Evolutionary conservation across 2,888 invertebrate species (phyloP).

Genomic region (Metellina segmentata): DNA sequence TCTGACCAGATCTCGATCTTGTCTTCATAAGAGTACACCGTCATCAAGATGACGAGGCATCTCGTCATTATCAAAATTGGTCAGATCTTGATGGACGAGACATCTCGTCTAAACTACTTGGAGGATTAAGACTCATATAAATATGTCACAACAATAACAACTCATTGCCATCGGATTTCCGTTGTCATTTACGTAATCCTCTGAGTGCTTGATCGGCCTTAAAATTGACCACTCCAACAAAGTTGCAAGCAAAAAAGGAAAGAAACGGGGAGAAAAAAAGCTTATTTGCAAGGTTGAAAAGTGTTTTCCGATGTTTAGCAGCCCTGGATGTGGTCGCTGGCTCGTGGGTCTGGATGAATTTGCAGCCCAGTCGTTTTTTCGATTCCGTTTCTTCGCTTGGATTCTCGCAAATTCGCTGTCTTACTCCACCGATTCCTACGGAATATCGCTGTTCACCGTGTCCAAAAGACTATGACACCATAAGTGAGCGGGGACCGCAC

Average conservation of each 20-base stretch:
- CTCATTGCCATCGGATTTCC: too few relatives aligned
- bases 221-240: not conserved
- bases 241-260: conserved; percentile 7
- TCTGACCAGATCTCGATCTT: too few relatives aligned
- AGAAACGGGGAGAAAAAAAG: not conserved
- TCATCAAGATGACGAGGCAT: too few relatives aligned
- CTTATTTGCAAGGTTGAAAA: not conserved
- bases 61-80: too few relatives aligned
- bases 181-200: not conserved
- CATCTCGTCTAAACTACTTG: too few relatives aligned
- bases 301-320: conserved; percentile 14
- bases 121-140: too few relatives aligned
- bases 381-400: conserved; percentile 56
- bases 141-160: too few relatives aligned
- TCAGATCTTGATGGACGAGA: too few relatives aligned
- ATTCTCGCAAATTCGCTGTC: conserved; percentile 56
- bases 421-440: conserved; percentile 59
- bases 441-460: not conserved
- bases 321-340: conserved; percentile 22
- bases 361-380: conserved; percentile 28
- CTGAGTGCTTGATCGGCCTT: not conserved
- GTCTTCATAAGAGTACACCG: too few relatives aligned
- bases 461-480: conserved; percentile 40
- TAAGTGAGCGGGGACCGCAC: conserved; percentile 17
- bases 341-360: conserved; percentile 39